These are phyloP conservation scores for Lamprotornis superbus DNA, from an alignment of 2,113 vertebrate genomes.

Conservation along the genomic window DNA sequence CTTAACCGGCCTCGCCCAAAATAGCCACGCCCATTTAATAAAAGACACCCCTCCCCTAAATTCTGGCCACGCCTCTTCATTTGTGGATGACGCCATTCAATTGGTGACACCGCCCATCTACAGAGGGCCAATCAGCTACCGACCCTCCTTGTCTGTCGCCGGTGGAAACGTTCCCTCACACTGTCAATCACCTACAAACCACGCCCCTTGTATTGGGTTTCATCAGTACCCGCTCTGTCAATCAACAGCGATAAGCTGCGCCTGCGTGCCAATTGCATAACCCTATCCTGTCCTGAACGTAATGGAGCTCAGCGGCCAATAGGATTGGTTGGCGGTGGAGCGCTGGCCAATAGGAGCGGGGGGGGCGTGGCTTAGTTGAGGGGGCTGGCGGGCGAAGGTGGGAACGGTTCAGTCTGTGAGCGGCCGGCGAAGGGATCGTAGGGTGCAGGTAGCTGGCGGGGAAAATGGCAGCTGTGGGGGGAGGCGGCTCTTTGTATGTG, in stretches of 20 bases:
- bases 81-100: accelerated
- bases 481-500: accelerated
- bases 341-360: accelerated
- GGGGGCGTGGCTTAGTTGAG: background rate
- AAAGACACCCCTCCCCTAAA: accelerated
- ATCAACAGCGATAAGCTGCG: accelerated
- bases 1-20: accelerated
- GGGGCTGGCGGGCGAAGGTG: accelerated
- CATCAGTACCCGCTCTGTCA: no score
- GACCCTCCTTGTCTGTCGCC: accelerated
- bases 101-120: accelerated
- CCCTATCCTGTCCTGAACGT: accelerated
- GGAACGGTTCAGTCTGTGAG: accelerated
- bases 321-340: accelerated
- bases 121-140: background rate
- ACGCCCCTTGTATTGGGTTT: accelerated
- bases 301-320: accelerated
- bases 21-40: accelerated
- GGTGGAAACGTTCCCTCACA: accelerated
- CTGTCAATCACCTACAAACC: background rate
- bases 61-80: background rate
- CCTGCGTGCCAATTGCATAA: accelerated
- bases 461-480: accelerated
- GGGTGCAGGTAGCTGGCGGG: accelerated
- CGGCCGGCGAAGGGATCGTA: accelerated